These are phyloP conservation scores for Pantala flavescens DNA, from an alignment of 1,140 invertebrate species.

Conservation along the genomic window DNA sequence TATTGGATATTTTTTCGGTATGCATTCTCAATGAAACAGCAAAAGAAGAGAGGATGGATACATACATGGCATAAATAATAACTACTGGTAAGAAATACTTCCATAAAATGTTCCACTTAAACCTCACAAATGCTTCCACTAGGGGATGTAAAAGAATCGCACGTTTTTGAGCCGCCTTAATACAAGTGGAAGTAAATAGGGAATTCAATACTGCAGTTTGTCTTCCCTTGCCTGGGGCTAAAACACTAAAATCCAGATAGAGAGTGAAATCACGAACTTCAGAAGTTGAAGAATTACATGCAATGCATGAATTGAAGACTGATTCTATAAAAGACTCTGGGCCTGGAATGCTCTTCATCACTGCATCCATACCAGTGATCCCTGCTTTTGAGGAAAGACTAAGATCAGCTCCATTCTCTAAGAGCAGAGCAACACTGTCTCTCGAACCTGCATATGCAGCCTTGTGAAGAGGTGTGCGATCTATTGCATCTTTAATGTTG, in stretches of 20 bases:
- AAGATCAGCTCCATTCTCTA: slow-evolving; percentile 30
- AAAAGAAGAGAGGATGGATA: slow-evolving; percentile 26
- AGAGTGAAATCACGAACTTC: slow-evolving; percentile 20
- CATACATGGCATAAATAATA: slow-evolving; percentile 32
- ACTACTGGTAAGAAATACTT: slow-evolving; percentile 34
- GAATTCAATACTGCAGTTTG: no score
- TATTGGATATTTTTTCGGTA: no score
- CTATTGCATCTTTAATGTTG: slow-evolving; percentile 13
- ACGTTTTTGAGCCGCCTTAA: neutral
- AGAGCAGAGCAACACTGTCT: slow-evolving; percentile 27
- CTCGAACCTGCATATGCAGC: slow-evolving; percentile 28
- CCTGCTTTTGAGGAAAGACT: slow-evolving; percentile 25
- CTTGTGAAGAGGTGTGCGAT: slow-evolving; percentile 29
- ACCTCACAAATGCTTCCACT: slow-evolving; percentile 35
- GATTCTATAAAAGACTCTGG: slow-evolving; percentile 23
- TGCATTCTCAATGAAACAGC: no score
- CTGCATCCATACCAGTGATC: slow-evolving; percentile 25
- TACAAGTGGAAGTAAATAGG: no score
- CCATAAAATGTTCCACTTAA: slow-evolving; percentile 38
- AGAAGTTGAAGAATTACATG: slow-evolving; percentile 10
- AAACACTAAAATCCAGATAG: slow-evolving; percentile 26
- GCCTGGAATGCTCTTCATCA: slow-evolving; percentile 23
- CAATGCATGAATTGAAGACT: slow-evolving; percentile 22
- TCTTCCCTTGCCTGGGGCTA: slow-evolving; percentile 22
- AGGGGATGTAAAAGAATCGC: slow-evolving; percentile 36